These are phyloP conservation scores for Stictocephala bisonia DNA, from an alignment of 2,888 invertebrate genomes.

Conservation along the genomic window DNA sequence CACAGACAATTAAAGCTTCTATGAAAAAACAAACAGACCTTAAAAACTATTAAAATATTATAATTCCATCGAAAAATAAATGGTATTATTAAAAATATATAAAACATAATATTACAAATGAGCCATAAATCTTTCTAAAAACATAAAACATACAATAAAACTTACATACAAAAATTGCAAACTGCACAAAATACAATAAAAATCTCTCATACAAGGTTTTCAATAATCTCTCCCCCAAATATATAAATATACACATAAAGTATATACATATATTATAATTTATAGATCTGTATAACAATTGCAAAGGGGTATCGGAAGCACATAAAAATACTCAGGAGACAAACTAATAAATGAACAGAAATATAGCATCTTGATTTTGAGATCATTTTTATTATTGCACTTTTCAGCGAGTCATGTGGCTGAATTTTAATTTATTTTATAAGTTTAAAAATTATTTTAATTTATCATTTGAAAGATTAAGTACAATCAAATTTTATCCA, in stretches of 20 bases:
- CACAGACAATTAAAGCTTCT: not conserved
- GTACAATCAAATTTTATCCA: not conserved
- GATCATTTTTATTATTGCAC: conserved; percentile 19
- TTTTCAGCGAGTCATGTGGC: not conserved
- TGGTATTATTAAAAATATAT: conserved; percentile 29
- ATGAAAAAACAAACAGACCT: not conserved
- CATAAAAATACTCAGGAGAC: conserved; percentile 18
- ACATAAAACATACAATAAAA: conserved; percentile 23
- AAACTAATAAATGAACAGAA: conserved; percentile 21
- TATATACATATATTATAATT: conserved; percentile 35
- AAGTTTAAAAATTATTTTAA: not conserved
- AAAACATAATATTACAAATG: conserved; percentile 31
- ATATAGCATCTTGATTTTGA: conserved; percentile 1
- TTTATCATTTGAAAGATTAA: too few relatives aligned
- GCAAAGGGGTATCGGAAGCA: conserved; percentile 28
- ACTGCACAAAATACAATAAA: conserved; percentile 31
- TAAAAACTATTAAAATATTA: conserved; percentile 13
- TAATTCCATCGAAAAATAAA: conserved; percentile 29
- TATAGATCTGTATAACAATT: conserved; percentile 34
- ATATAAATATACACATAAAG: conserved; percentile 32
- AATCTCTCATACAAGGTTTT: conserved; percentile 18
- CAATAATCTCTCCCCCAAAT: conserved; percentile 25
- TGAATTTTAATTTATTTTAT: not conserved
- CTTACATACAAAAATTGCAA: conserved; percentile 28
- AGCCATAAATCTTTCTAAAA: conserved; percentile 2